Conservation (phyloP, 2,113 vertebrate genomes). For the Coregonus clupeaformis region DNA sequence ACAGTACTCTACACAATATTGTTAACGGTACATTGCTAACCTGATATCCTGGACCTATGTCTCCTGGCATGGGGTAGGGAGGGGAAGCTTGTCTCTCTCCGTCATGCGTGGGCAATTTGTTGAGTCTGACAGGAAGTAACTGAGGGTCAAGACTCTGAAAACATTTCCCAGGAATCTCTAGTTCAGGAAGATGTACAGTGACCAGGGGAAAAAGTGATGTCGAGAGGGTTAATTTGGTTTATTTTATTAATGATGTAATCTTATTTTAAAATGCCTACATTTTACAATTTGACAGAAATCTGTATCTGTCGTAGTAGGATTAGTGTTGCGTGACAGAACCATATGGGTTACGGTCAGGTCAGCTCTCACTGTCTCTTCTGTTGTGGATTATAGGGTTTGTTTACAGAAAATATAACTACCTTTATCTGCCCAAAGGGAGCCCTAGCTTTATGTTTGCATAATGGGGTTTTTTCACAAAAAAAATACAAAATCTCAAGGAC, state of each 20-base stretch:
- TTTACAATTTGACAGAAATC: neutral
- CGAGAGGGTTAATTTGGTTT: slow-evolving; percentile 17
- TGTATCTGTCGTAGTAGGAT: neutral
- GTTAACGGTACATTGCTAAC: neutral
- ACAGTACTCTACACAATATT: neutral
- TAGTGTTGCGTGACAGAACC: neutral
- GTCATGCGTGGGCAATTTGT: slow-evolving; percentile 34
- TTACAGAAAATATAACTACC: slow-evolving; percentile 45
- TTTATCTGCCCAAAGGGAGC: slow-evolving; percentile 50
- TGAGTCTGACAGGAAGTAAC: slow-evolving; percentile 51
- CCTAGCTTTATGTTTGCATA: slow-evolving; percentile 34
- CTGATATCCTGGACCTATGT: neutral
- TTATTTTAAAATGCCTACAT: neutral
- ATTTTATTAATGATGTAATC: neutral
- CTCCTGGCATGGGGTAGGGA: neutral
- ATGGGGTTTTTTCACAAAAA: slow-evolving; percentile 48
- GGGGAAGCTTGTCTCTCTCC: slow-evolving; percentile 2
- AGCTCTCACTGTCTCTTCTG: neutral
- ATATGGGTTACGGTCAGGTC: neutral
- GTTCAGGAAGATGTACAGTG: slow-evolving; percentile 22
- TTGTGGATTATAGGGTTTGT: slow-evolving; percentile 26
- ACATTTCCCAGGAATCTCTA: slow-evolving; percentile 48
- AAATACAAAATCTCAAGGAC: slow-evolving; percentile 24
- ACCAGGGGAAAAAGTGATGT: slow-evolving; percentile 25
- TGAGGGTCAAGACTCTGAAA: slow-evolving; percentile 42